Evolutionary conservation across 2,888 invertebrate species (phyloP).

Genomic region (Acleris literana): DNA sequence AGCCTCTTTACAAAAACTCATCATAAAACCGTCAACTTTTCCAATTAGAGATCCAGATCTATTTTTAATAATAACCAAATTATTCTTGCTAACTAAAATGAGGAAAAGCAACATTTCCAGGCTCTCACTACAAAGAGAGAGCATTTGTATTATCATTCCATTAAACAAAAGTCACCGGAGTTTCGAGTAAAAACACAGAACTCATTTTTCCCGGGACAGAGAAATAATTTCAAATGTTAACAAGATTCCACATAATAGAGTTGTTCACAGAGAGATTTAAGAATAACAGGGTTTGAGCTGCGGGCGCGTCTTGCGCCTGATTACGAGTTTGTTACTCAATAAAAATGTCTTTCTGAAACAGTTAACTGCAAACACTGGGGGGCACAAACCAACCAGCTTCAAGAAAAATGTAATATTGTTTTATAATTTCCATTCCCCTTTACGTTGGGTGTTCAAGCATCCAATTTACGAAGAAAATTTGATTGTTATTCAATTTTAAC

Average conservation of each 20-base stretch:
- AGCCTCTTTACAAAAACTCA: not conserved
- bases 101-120: conserved; percentile 77
- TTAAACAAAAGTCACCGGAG: conserved; percentile 83
- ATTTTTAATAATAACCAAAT: conserved; percentile 75
- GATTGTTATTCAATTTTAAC: conserved; percentile 33
- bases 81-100: conserved; percentile 77
- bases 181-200: conserved; percentile 82
- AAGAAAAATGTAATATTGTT: conserved; percentile 52
- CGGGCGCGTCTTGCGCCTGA: conserved; percentile 45
- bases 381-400: conserved; percentile 40
- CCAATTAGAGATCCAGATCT: conserved; percentile 67
- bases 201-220: conserved; percentile 79
- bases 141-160: conserved; percentile 83
- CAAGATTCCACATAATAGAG: conserved; percentile 81
- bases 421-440: conserved; percentile 50
- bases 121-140: conserved; percentile 78
- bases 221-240: conserved; percentile 83
- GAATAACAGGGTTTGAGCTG: conserved; percentile 74
- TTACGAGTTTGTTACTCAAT: conserved; percentile 54
- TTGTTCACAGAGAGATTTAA: conserved; percentile 80
- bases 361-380: conserved; percentile 40
- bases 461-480: conserved; percentile 40
- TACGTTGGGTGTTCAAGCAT: conserved; percentile 42
- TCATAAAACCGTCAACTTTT: conserved; percentile 38
- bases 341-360: conserved; percentile 41